phyloP scores from a whole-genome alignment of 2,797 vertebrate genomes.

The Bucorvus abyssinicus region DNA sequence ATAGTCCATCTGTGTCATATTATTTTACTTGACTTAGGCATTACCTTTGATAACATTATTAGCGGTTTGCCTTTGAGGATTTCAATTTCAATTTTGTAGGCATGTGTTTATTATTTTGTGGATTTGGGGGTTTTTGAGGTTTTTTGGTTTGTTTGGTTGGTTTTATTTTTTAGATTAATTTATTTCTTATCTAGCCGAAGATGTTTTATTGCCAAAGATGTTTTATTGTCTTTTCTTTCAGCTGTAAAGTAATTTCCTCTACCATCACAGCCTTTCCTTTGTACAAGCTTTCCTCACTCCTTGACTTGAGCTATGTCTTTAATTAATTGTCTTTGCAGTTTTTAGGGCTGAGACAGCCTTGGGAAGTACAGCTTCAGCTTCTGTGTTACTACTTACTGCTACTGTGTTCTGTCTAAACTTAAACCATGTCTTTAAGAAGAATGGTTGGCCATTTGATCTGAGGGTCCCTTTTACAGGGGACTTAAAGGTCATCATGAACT shows the following conservation, averaged over 20 bases:
- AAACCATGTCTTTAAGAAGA: neutral
- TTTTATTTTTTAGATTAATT: neutral
- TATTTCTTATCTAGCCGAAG: neutral
- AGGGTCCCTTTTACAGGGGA: neutral
- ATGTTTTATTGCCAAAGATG: neutral
- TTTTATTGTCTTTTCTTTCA: neutral
- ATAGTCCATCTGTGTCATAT: neutral
- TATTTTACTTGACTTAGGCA: neutral
- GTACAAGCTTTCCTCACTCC: neutral
- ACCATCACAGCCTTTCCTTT: neutral
- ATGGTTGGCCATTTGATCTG: neutral
- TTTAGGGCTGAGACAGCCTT: neutral
- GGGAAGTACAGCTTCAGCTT: neutral
- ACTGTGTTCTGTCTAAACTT: neutral
- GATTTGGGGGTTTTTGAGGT: neutral
- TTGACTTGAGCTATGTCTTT: neutral
- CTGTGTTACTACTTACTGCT: neutral
- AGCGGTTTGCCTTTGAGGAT: neutral
- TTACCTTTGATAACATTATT: neutral
- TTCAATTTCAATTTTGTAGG: neutral
- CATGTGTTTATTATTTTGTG: neutral
- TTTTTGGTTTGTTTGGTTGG: neutral
- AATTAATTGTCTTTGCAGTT: neutral
- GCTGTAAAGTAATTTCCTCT: neutral
- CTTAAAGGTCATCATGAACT: neutral